Percentiles rank a stretch among this genome's conserved stretches.
Evolutionary conservation across 1,140 invertebrate genomes (phyloP).

Genomic region (Diabrotica virgifera): DNA sequence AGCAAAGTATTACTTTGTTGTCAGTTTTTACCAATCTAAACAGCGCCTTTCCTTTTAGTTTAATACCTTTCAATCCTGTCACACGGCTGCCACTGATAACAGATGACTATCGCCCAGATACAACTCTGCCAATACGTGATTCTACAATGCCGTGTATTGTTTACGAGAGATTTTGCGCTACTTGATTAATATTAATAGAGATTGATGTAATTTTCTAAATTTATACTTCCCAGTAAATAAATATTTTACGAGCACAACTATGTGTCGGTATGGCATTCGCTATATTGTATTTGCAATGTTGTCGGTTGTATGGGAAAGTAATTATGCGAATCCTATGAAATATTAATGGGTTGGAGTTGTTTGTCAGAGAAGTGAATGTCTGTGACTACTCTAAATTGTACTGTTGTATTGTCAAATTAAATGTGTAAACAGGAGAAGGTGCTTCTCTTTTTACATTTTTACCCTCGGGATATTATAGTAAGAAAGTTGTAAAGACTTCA

Average conservation of each 20-base stretch:
- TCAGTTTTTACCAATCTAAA: too few relatives aligned
- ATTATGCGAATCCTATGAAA: too few relatives aligned
- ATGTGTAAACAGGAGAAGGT: too few relatives aligned
- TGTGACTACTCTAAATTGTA: too few relatives aligned
- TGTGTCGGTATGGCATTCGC: slow-evolving; percentile 8
- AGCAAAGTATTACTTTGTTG: too few relatives aligned
- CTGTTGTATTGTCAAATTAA: too few relatives aligned
- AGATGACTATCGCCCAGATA: slow-evolving; percentile 7
- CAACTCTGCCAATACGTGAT: slow-evolving; percentile 12
- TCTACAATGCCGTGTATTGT: slow-evolving; percentile 17
- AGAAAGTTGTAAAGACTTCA: too few relatives aligned
- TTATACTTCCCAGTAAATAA: slow-evolving; percentile 20
- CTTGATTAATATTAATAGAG: slow-evolving; percentile 24
- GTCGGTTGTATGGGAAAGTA: not conserved
- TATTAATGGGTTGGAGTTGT: too few relatives aligned
- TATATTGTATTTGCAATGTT: not conserved
- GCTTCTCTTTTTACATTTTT: too few relatives aligned
- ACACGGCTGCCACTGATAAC: not conserved
- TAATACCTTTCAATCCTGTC: too few relatives aligned
- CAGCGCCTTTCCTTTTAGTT: not conserved
- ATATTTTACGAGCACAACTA: slow-evolving; percentile 14
- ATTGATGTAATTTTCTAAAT: slow-evolving; percentile 26
- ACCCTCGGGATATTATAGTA: too few relatives aligned
- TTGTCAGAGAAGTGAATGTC: too few relatives aligned
- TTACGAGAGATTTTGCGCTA: slow-evolving; percentile 16